Evolutionary conservation across 2,113 vertebrate species (phyloP).

Genomic region (Hippolais icterina): DNA sequence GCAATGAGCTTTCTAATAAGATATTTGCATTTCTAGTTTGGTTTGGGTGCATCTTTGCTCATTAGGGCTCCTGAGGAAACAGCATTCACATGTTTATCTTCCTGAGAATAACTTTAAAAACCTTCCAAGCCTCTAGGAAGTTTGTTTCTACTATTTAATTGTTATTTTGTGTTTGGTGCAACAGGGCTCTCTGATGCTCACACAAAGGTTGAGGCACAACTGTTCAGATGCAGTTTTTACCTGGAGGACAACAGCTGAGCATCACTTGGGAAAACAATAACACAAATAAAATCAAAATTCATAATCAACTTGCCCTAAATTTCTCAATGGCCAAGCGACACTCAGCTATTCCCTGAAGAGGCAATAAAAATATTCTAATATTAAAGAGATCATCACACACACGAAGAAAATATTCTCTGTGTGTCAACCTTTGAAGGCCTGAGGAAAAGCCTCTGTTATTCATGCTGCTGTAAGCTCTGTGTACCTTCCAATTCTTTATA

Average conservation of each 20-base stretch:
- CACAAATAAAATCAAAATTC: background rate
- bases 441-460: conserved; percentile 38
- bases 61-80: background rate
- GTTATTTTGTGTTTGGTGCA: background rate
- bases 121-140: background rate
- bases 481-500: conserved; percentile 67
- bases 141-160: background rate
- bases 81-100: background rate
- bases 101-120: background rate
- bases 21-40: background rate
- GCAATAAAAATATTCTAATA: conserved; percentile 42
- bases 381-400: background rate
- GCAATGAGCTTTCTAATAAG: background rate
- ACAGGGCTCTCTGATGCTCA: background rate
- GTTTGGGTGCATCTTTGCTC: background rate
- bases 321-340: background rate
- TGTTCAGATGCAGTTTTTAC: background rate
- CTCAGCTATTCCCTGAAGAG: background rate
- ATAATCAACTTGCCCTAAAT: background rate
- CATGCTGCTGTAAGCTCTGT: background rate
- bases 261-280: background rate
- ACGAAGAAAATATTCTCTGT: background rate
- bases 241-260: background rate
- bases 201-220: background rate
- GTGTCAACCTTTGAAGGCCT: conserved; percentile 40